Conservation (phyloP, 1,140 invertebrate genomes). For the Helicoverpa zea region DNA sequence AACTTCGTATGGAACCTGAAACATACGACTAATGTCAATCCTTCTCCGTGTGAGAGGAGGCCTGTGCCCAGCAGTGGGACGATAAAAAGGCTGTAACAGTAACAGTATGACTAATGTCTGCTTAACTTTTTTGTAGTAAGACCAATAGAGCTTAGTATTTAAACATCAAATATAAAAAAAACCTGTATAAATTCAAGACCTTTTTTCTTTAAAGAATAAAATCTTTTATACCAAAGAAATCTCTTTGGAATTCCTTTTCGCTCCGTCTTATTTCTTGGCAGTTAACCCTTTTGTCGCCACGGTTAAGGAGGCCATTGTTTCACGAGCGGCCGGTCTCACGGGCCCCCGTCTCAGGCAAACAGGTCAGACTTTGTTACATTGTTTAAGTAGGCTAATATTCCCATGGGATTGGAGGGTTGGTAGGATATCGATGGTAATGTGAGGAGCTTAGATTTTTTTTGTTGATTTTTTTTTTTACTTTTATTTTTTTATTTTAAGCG, state of each 20-base stretch:
- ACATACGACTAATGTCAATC: too few species aligned
- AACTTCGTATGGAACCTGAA: too few species aligned
- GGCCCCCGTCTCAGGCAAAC: slow-evolving; percentile 74
- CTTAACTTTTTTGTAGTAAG: too few species aligned
- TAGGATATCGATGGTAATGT: slow-evolving; percentile 28
- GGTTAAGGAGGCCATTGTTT: slow-evolving; percentile 74
- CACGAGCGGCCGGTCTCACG: slow-evolving; percentile 65
- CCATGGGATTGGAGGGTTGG: slow-evolving; percentile 64
- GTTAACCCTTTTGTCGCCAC: slow-evolving; percentile 70
- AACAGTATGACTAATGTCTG: too few species aligned
- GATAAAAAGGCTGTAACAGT: too few species aligned
- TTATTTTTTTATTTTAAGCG: too few species aligned
- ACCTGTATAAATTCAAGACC: neutral
- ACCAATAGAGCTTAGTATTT: neutral
- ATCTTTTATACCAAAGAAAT: slow-evolving; percentile 24
- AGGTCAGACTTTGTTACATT: slow-evolving; percentile 73
- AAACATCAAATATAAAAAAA: neutral
- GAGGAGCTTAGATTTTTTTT: neutral
- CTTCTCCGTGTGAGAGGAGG: too few species aligned
- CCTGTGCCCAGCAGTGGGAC: too few species aligned
- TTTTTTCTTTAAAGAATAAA: neutral
- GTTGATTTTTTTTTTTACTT: neutral
- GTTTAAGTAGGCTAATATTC: slow-evolving; percentile 79
- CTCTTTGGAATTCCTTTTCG: slow-evolving; percentile 34
- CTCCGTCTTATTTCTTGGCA: slow-evolving; percentile 66